A percentile compares a stretch with the other conserved stretches of the same genome.
Conservation (phyloP, 2,113 vertebrate species). For the Notarius lentiginosus region DNA sequence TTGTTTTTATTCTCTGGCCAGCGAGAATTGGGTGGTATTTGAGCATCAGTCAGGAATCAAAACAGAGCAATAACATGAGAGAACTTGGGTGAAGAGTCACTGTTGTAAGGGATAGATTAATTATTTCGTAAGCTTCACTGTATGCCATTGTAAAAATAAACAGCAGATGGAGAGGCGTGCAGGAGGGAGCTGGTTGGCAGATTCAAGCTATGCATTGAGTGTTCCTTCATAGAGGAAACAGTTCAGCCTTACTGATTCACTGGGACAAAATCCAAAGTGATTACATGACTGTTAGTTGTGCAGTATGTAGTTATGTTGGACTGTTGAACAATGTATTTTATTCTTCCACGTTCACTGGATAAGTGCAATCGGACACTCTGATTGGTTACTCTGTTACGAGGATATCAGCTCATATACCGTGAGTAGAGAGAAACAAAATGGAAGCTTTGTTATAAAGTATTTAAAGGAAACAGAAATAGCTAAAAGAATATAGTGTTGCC, state of each 20-base stretch:
- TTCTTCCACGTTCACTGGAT: too few species aligned
- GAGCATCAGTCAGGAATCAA: not conserved
- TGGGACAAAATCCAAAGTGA: conserved; percentile 15
- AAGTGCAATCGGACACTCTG: too few species aligned
- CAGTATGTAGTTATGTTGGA: not conserved
- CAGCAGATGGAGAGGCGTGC: conserved; percentile 47
- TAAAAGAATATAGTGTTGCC: too few species aligned
- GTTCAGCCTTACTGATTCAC: conserved; percentile 1
- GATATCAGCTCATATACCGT: too few species aligned
- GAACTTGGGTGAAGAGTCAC: not conserved
- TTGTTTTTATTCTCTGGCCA: not conserved
- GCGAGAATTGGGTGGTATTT: not conserved
- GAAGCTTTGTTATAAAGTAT: too few species aligned
- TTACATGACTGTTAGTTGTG: conserved; percentile 17
- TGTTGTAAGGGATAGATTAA: not conserved
- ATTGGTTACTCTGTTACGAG: too few species aligned
- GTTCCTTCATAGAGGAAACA: conserved; percentile 23
- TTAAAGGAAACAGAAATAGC: too few species aligned
- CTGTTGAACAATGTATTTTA: not conserved
- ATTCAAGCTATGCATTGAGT: conserved; percentile 29
- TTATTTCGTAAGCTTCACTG: conserved; percentile 11
- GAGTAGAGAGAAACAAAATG: too few species aligned
- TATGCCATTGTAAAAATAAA: conserved; percentile 11
- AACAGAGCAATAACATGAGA: not conserved
- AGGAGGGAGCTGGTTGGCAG: conserved; percentile 44